Conservation (phyloP, 1,140 invertebrate species). For the Lanistes nyassanus region DNA sequence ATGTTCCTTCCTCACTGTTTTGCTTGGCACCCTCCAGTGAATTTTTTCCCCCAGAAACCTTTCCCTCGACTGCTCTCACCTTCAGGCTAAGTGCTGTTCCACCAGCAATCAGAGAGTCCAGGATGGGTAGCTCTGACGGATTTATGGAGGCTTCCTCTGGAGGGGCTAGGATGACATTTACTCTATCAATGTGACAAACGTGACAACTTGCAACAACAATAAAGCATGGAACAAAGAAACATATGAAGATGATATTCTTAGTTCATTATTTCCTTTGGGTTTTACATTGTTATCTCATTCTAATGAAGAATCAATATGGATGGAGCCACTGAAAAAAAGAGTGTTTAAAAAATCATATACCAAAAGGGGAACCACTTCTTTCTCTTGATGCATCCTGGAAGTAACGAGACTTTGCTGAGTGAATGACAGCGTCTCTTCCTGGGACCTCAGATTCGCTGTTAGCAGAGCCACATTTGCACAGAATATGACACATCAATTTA, state of each 20-base stretch:
- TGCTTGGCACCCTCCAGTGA: no score
- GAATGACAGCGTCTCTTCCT: slow-evolving; percentile 53
- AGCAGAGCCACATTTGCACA: slow-evolving; percentile 20
- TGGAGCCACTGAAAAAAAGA: slow-evolving; percentile 4
- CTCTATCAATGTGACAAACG: neutral
- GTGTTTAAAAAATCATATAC: slow-evolving; percentile 44
- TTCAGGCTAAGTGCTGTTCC: slow-evolving; percentile 63
- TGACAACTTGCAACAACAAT: neutral
- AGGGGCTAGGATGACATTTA: slow-evolving; percentile 37
- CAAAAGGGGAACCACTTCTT: slow-evolving; percentile 59
- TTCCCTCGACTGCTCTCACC: slow-evolving; percentile 43
- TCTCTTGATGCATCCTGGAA: slow-evolving; percentile 54
- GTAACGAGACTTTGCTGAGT: slow-evolving; percentile 50
- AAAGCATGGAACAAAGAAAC: neutral
- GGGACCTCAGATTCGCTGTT: slow-evolving; percentile 57
- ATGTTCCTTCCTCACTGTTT: no score
- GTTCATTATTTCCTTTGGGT: neutral
- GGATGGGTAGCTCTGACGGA: slow-evolving; percentile 62
- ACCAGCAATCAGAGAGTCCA: slow-evolving; percentile 61
- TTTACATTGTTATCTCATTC: no score
- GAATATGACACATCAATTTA: neutral
- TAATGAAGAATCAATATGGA: no score
- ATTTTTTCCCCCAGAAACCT: no score
- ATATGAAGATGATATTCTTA: neutral
- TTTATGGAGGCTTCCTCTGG: slow-evolving; percentile 53